These are phyloP conservation scores for Mesorhabditis belari DNA, from an alignment of 2,888 invertebrate genomes.

Conservation along the genomic window DNA sequence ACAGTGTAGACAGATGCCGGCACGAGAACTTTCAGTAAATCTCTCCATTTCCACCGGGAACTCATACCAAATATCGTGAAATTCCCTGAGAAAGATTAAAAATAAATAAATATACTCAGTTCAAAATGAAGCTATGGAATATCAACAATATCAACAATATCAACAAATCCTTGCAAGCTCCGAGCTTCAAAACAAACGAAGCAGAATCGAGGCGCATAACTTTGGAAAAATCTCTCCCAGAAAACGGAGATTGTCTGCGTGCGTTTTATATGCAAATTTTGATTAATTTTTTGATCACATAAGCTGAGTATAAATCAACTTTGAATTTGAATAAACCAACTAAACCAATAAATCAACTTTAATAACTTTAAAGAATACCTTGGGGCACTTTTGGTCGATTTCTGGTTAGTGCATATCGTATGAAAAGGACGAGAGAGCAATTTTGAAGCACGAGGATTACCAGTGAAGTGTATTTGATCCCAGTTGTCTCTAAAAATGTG, in stretches of 20 bases:
- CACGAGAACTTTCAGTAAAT: conserved; percentile 66
- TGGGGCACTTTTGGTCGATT: conserved; percentile 42
- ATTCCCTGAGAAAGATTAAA: conserved; percentile 17
- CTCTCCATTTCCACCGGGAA: conserved; percentile 37
- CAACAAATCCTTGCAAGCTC: conserved; percentile 30
- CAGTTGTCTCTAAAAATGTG: conserved; percentile 16
- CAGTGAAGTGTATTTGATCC: conserved; percentile 80
- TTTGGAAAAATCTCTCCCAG: conserved; percentile 55
- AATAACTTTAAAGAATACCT: conserved; percentile 13
- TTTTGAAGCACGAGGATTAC: conserved; percentile 89
- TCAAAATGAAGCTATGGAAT: conserved; percentile 2
- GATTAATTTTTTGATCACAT: too few species aligned
- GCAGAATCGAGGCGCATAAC: conserved; percentile 53
- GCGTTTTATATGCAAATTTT: conserved; percentile 4
- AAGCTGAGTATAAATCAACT: too few species aligned
- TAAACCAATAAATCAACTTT: conserved; percentile 10
- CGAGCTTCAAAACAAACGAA: conserved; percentile 41
- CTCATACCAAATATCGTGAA: conserved; percentile 27
- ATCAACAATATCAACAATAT: too few species aligned
- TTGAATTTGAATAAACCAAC: too few species aligned
- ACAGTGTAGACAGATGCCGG: conserved; percentile 89
- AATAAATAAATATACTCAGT: neutral
- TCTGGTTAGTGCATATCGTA: conserved; percentile 63
- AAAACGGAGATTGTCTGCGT: conserved; percentile 50
- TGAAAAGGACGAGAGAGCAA: conserved; percentile 86